Evolutionary conservation across 2,797 vertebrate genomes (phyloP), one percentile per base, ranked within the genome.

Genomic region (Pogoniulus pusillus): DNA sequence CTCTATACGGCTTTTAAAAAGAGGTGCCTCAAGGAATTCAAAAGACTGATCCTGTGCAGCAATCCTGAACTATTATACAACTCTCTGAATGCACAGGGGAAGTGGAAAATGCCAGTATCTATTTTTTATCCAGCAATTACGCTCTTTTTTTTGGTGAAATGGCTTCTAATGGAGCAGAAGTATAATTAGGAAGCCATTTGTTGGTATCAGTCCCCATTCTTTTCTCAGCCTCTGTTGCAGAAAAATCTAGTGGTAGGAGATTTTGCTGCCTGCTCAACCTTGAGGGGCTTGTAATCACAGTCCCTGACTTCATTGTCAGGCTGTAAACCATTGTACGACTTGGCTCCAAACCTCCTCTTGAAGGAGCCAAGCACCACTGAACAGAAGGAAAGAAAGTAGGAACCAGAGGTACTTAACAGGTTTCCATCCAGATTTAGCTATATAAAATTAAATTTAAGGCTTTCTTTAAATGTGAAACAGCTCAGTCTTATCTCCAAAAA

Each of bases 361-460:
- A 81, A 75, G 55, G 59, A 91, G 80, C 51, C 68, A 79, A 37
- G 35, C 19, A 19, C 9, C 47, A 57, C 43, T 66, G 64, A 91
- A 37, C 77, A 83, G 73, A 91, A 87, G 70, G 80, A 69, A 71
- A 29, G 58, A 51, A 87, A 66, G 64, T 76, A 30, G 59, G 57
- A 88, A 86, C 57, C 64, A 91, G 68, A 92, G 69, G 24, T 71
- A n/a, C 64, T 82, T 60, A 58, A 57, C 65, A 91, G 49, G 64
- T 80, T 90, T 90, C 45, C 29, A 66, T 35, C 34, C 85, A 86
- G 53, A 91, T 83, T 70, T 78, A 86, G 55, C 66, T 69, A 14
- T 72, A 41, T 43, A 75, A 75, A 81, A 45, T 24, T 69, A 78
- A 68, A 82, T 68, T 72, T 78, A 58, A 53, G 23, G 65, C 55